Conservation (phyloP, 2,113 vertebrate species). For the Myotis yumanensis region DNA sequence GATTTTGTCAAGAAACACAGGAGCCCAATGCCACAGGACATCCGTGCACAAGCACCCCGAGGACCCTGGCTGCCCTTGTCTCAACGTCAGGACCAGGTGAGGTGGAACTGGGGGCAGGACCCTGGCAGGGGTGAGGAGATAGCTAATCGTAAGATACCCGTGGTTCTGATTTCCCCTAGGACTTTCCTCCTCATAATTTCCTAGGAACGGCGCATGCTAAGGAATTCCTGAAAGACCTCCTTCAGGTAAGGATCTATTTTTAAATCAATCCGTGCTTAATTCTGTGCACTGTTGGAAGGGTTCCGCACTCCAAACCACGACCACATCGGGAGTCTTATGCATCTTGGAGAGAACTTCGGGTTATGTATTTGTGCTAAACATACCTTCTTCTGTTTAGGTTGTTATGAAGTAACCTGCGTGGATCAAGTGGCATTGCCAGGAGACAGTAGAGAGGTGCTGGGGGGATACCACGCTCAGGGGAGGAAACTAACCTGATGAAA, state of each 20-base stretch:
- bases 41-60: neutral
- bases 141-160: neutral
- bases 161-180: neutral
- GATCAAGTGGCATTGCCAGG: neutral
- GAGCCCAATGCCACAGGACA: neutral
- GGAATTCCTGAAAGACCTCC: slow-evolving; percentile 30
- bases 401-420: neutral
- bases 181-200: neutral
- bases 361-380: neutral
- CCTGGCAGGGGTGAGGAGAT: rapidly evolving
- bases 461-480: neutral
- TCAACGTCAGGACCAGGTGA: neutral
- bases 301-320: neutral
- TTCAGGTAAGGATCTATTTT: slow-evolving; percentile 43
- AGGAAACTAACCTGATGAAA: neutral
- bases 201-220: neutral
- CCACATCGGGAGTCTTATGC: neutral
- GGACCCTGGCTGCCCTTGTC: neutral
- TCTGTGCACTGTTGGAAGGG: neutral
- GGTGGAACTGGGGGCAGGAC: neutral
- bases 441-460: neutral
- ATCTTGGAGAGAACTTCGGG: neutral
- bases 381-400: neutral
- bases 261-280: neutral
- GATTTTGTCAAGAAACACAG: neutral